phyloP scores from a whole-genome alignment of 2,797 vertebrate species.

The Anas bernieri region DNA sequence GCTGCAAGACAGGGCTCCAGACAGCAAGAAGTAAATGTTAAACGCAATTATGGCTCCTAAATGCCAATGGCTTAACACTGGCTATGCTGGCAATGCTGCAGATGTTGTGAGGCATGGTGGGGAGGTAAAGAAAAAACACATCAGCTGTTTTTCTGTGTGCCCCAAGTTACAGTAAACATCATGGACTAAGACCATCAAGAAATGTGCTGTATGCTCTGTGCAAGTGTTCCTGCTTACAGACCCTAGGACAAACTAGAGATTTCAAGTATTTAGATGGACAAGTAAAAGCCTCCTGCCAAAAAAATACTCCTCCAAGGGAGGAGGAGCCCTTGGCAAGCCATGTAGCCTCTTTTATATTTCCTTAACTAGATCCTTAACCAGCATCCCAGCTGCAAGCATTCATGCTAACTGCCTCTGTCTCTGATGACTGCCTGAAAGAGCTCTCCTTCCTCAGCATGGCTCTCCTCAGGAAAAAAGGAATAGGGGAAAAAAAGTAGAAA shows the following conservation, averaged over 20 bases:
- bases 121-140: neutral
- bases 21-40: neutral
- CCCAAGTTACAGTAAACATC: neutral
- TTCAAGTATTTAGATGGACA: neutral
- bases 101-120: neutral
- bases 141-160: neutral
- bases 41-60: slow-evolving; percentile 31
- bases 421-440: neutral
- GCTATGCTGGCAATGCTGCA: slow-evolving; percentile 10
- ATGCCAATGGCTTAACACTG: neutral
- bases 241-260: neutral
- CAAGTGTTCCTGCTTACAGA: neutral
- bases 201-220: neutral
- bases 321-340: neutral
- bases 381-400: neutral
- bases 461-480: neutral
- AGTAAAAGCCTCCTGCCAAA: neutral
- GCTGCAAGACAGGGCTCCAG: neutral
- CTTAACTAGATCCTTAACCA: neutral
- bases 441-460: neutral
- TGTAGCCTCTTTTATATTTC: neutral
- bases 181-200: neutral
- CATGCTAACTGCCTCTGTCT: neutral
- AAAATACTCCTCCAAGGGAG: neutral
- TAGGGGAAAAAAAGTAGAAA: no score